These are phyloP conservation scores for Akabosia matsudoensis DNA, from an alignment of 1,140 invertebrate species.

Conservation along the genomic window DNA sequence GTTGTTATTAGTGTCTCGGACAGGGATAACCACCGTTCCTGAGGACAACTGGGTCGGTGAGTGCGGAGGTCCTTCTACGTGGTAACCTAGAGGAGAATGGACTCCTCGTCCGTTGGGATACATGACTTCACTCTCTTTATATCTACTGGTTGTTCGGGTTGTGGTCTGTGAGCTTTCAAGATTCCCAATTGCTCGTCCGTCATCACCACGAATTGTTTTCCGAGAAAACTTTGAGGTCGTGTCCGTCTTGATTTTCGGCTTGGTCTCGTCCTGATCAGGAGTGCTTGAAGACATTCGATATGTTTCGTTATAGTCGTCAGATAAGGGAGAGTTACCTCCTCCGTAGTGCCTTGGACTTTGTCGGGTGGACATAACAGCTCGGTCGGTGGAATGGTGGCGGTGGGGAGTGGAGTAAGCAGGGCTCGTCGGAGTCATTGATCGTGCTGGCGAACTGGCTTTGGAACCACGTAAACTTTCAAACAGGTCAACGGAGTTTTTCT, in stretches of 20 bases:
- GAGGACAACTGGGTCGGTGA: slow-evolving; percentile 30
- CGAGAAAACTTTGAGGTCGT: slow-evolving; percentile 65
- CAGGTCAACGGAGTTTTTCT: slow-evolving; percentile 38
- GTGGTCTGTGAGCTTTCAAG: slow-evolving; percentile 66
- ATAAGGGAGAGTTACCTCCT: slow-evolving; percentile 48
- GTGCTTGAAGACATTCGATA: slow-evolving; percentile 63
- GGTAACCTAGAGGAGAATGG: slow-evolving; percentile 32
- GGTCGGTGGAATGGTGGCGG: not conserved
- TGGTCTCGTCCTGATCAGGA: slow-evolving; percentile 54
- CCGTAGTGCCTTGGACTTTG: slow-evolving; percentile 50
- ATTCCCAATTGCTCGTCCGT: slow-evolving; percentile 61
- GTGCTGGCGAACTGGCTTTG: slow-evolving; percentile 49
- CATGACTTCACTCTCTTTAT: slow-evolving; percentile 40
- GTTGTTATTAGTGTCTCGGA: slow-evolving; percentile 41
- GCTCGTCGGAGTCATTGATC: slow-evolving; percentile 44
- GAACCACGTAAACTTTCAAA: slow-evolving; percentile 36
- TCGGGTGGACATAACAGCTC: slow-evolving; percentile 47
- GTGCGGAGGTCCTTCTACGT: not conserved
- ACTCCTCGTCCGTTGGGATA: slow-evolving; percentile 45
- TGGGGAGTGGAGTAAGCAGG: slow-evolving; percentile 28
- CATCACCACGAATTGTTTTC: slow-evolving; percentile 61
- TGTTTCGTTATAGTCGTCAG: slow-evolving; percentile 66
- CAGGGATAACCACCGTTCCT: slow-evolving; percentile 46
- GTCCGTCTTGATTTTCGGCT: slow-evolving; percentile 62
- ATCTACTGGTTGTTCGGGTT: slow-evolving; percentile 62